Evolutionary conservation across 1,140 invertebrate species (phyloP).

Genomic region (Heliconius hermathena): DNA sequence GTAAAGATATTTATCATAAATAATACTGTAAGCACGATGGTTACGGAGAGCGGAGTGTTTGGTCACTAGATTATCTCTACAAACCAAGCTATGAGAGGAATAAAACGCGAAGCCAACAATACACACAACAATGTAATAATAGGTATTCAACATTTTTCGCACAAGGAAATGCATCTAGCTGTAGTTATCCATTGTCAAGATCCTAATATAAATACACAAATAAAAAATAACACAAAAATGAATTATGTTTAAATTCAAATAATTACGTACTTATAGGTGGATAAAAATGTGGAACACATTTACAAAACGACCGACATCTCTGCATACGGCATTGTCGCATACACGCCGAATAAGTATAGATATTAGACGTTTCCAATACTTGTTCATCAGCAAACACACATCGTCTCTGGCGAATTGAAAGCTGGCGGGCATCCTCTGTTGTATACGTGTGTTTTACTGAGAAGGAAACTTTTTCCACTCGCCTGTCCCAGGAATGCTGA

Average conservation of each 20-base stretch:
- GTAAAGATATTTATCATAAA: too few species aligned
- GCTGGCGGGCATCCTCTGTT: conserved; percentile 85
- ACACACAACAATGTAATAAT: too few species aligned
- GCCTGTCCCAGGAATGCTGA: conserved; percentile 85
- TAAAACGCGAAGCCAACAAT: neutral
- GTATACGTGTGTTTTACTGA: conserved; percentile 88
- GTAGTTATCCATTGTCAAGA: too few species aligned
- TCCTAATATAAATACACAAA: neutral
- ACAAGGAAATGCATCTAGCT: too few species aligned
- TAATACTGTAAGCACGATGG: too few species aligned
- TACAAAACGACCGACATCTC: conserved; percentile 82
- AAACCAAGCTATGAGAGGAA: neutral
- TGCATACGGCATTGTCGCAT: conserved; percentile 87
- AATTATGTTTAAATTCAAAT: neutral
- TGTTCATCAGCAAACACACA: conserved; percentile 86
- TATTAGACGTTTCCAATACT: conserved; percentile 81
- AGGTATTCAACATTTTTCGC: too few species aligned
- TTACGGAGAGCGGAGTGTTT: too few species aligned
- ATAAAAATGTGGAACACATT: conserved; percentile 87
- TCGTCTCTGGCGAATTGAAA: conserved; percentile 85
- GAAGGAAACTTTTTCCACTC: conserved; percentile 85
- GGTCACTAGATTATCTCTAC: too few species aligned
- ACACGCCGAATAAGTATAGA: conserved; percentile 86
- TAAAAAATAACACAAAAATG: neutral
- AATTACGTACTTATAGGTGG: conserved; percentile 73